Evolutionary conservation across 2,888 invertebrate genomes (phyloP), one percentile per base, ranked within the genome.

Genomic region (Drosophila atripex): DNA sequence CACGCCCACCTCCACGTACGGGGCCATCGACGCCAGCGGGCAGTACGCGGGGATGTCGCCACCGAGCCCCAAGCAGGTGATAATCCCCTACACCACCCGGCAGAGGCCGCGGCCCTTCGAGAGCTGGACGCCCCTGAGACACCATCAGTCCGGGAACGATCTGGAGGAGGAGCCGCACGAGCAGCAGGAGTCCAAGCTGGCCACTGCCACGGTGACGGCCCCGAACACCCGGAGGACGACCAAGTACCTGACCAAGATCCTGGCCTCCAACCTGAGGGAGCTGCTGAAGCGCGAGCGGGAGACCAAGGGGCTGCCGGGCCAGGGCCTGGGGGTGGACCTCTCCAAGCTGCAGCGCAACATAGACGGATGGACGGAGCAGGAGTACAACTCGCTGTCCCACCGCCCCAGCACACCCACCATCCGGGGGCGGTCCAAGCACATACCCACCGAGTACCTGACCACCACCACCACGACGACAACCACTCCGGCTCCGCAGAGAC

Each of bases 291-390:
- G 91, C 5, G 92, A 93, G 63, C 89, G 92, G 38, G 90, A 91
- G 49, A 69, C 52, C 0, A 88, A 86, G 49, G 76, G 86, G 8
- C 77, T 76, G 46, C 80, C 78, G 0, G 46, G 30, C 0, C 46
- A 49, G n/a, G 12, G 28, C 12, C 11, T 71, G 4, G 87, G 85
- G 1, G 78, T 95, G 79, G 96, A 96, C 87, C 93, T 96, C 12
- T 93, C 94, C 12, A 94, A 94, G 85, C 91, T 97, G 38, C 96
- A 96, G 88, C 95, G 96, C 77, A 96, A 95, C 77, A 97, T 97
- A 60, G 96, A 97, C 80, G 95, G 95, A 72, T 97, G 97, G 97
- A 97, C 96, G 0, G 95, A 94, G 79, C 95, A 95, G 91, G 95
- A 95, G 79, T 96, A 93, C 89, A 93, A 94, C 0, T 93, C 92